phyloP scores from a whole-genome alignment of 2,888 invertebrate species.

The Dusona sp. region DNA sequence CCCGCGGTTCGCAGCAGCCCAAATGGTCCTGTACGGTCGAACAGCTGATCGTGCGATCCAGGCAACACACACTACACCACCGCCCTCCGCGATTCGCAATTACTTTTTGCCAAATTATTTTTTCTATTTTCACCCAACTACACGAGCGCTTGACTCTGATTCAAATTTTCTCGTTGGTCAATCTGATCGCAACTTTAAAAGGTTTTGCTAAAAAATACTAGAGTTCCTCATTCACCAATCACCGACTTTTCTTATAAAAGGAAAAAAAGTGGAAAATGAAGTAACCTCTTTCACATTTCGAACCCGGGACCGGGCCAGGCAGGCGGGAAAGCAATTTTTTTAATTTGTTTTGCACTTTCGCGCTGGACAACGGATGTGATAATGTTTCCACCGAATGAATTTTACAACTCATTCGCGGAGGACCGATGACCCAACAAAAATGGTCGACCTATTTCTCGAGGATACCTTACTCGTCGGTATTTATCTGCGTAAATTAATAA shows the following conservation, averaged over 20 bases:
- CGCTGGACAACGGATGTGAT: background rate
- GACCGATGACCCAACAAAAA: constrained; percentile 16
- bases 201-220: background rate
- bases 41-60: constrained; percentile 64
- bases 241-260: background rate
- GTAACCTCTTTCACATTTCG: background rate
- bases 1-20: constrained; percentile 40
- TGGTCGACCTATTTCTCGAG: constrained; percentile 23
- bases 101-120: background rate
- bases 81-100: constrained; percentile 21
- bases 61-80: constrained; percentile 36
- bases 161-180: background rate
- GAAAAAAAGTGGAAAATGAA: background rate
- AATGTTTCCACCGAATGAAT: background rate
- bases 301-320: constrained; percentile 4
- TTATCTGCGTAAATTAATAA: background rate
- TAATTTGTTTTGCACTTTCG: background rate
- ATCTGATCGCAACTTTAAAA: background rate
- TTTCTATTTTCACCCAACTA: background rate
- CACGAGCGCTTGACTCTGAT: background rate
- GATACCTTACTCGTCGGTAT: background rate
- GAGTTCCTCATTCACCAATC: background rate
- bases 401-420: background rate
- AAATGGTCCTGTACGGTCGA: constrained; percentile 50
- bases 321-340: background rate